Percentiles rank a stretch among this genome's conserved stretches.
phyloP scores from a whole-genome alignment of 1,140 invertebrate genomes.

The Sarcophaga bullata region DNA sequence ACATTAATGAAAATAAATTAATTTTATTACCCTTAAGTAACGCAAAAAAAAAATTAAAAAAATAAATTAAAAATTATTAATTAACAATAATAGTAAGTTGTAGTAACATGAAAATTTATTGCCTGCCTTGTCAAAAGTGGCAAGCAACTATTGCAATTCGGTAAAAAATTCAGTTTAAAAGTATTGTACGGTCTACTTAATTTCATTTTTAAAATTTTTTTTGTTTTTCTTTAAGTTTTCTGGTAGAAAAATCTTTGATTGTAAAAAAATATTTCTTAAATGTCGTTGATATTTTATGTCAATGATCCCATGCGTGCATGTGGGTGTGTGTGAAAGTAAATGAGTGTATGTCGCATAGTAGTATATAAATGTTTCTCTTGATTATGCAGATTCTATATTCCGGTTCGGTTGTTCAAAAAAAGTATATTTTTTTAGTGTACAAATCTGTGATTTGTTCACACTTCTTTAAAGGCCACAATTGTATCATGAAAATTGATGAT shows the following conservation, averaged over 20 bases:
- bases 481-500: too few relatives aligned
- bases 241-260: constrained; percentile 12
- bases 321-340: neutral
- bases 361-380: neutral
- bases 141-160: neutral
- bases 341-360: neutral
- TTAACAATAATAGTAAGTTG: neutral
- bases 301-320: too few relatives aligned
- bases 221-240: neutral
- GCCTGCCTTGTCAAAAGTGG: neutral
- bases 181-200: neutral
- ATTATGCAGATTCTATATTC: constrained; percentile 6
- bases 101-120: constrained; percentile 2
- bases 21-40: too few relatives aligned
- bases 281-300: neutral
- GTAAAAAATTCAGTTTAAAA: constrained; percentile 1
- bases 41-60: constrained; percentile 18
- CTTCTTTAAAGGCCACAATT: constrained; percentile 4
- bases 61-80: neutral
- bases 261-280: constrained; percentile 24
- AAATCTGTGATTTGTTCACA: neutral
- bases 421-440: neutral
- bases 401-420: neutral
- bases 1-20: constrained; percentile 17
- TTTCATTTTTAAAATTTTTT: neutral